Conservation (phyloP, 1,140 invertebrate genomes). For the Bombus impatiens region DNA sequence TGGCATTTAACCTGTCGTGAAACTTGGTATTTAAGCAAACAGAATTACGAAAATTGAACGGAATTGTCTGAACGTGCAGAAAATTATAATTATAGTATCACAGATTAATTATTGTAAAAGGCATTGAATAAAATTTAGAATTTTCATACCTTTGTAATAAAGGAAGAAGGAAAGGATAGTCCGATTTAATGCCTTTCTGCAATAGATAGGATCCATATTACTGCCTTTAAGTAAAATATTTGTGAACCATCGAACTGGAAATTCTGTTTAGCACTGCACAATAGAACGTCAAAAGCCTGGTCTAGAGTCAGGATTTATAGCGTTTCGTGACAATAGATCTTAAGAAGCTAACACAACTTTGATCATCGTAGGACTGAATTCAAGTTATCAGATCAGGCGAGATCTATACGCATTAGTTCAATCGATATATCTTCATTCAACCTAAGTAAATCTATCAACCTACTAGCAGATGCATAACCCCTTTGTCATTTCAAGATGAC, state of each 20-base stretch:
- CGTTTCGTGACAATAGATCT: conserved; percentile 21
- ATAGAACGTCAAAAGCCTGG: conserved; percentile 9
- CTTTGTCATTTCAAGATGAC: background rate
- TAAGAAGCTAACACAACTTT: conserved; percentile 3
- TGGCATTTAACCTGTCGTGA: too few relatives aligned
- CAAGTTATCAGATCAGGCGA: background rate
- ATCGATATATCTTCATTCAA: background rate
- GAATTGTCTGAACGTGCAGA: too few relatives aligned
- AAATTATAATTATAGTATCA: background rate
- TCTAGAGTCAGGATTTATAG: conserved; percentile 10
- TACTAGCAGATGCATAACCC: too few relatives aligned
- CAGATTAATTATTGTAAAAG: too few relatives aligned
- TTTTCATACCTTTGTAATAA: background rate
- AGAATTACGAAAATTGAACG: too few relatives aligned
- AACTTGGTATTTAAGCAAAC: too few relatives aligned
- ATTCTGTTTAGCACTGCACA: conserved; percentile 4
- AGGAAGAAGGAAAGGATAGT: background rate
- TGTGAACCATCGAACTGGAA: background rate
- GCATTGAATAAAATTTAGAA: background rate
- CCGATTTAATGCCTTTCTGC: background rate
- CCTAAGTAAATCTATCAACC: background rate
- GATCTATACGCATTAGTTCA: background rate
- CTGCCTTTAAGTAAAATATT: conserved; percentile 4
- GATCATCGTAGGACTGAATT: conserved; percentile 1
- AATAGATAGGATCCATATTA: background rate